Evolutionary conservation across 2,113 vertebrate species (phyloP), one percentile per base, ranked within the genome.

Genomic region (Cochlearius cochlearius): DNA sequence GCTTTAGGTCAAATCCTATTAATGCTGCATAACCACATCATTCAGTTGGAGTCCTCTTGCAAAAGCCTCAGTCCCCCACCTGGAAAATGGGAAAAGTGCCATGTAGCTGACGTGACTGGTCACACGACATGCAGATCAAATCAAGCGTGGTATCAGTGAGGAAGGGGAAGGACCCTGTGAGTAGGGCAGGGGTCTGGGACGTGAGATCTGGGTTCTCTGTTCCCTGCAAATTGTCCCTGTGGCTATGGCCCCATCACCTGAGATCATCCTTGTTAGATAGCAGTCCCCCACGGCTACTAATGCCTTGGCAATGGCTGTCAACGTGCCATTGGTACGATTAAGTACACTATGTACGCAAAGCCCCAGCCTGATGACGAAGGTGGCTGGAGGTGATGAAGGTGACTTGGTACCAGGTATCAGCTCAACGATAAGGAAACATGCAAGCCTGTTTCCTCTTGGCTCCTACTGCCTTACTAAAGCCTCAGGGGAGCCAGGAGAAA

Each of bases 311-410:
- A 18, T 15, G 27, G 43, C 74, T 82, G 34, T 41, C 81, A 20
- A 2, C 0, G 4, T 53, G 58, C 39, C 62, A 36, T 93, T 95
- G 87, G 58, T 50, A 38, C 58, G 0, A 60, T 12, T 53, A 29
- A 82, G 59, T 25, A 41, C 84, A 4, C 18, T 16, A 2, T 29
- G 49, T 92, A 67, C 15, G 7, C 87, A 96, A 75, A 96, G 25
- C 36, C n/a, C 49, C 58, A 12, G 4, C 43, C 56, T 16, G 34
- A 49, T 97, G 96, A 97, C 66, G 74, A 89, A 92, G 73, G 84
- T 81, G 68, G 52, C 64, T 4, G 1, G 6, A 67, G 52, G 17
- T 85, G 77, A 75, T 13, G 68, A 56, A 72, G 49, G 49, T 85
- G 80, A 90, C 55, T 82, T 75, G 56, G 52, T 87, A 39, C 55